Conservation (phyloP, 2,888 invertebrate genomes). For the Eubasilissa splendida region DNA sequence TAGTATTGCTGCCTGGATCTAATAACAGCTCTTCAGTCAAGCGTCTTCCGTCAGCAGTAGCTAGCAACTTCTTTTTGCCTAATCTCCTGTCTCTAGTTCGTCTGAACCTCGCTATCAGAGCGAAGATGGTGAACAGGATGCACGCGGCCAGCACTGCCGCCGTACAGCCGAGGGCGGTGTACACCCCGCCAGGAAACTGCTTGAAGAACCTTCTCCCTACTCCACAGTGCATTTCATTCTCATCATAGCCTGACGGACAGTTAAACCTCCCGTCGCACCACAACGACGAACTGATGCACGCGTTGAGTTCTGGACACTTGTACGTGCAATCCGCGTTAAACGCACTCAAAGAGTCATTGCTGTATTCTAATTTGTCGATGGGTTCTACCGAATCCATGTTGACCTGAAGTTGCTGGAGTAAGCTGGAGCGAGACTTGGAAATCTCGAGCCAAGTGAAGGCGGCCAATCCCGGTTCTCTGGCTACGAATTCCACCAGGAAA, state of each 20-base stretch:
- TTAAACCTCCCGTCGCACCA: constrained; percentile 83
- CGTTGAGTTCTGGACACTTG: constrained; percentile 82
- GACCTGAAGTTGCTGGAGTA: constrained; percentile 64
- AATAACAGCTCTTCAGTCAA: constrained; percentile 81
- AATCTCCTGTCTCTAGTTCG: constrained; percentile 71
- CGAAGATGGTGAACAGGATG: constrained; percentile 73
- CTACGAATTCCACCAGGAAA: constrained; percentile 70
- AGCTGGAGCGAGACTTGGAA: constrained; percentile 71
- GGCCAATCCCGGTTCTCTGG: constrained; percentile 81
- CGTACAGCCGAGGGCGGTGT: constrained; percentile 74
- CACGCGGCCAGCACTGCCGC: constrained; percentile 74
- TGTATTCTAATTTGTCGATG: constrained; percentile 60
- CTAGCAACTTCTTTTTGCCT: constrained; percentile 67
- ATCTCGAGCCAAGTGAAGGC: constrained; percentile 87
- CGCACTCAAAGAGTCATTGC: constrained; percentile 63
- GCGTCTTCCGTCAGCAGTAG: constrained; percentile 66
- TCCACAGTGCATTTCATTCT: constrained; percentile 79
- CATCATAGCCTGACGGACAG: constrained; percentile 80
- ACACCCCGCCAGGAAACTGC: constrained; percentile 71
- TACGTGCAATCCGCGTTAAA: constrained; percentile 71
- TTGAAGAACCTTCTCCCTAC: constrained; percentile 70
- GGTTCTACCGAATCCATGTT: constrained; percentile 62
- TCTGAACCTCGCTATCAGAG: constrained; percentile 74
- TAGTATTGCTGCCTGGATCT: constrained; percentile 73
- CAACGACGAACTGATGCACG: constrained; percentile 82